Evolutionary conservation across 2,888 invertebrate genomes (phyloP).

Genomic region (Drosophila sordidula): DNA sequence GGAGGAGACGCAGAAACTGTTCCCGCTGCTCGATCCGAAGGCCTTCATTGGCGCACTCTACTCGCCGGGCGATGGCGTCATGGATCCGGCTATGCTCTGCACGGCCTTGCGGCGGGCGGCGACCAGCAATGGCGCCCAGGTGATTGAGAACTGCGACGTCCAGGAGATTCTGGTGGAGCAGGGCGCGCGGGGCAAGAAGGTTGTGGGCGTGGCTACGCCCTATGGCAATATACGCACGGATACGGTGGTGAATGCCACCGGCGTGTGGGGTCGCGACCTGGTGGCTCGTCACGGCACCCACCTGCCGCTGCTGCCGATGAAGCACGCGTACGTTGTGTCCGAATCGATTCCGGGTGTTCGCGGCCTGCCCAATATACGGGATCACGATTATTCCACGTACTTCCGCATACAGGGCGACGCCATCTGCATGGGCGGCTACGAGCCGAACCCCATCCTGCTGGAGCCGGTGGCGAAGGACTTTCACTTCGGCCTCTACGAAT

Average conservation of each 20-base stretch:
- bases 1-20: conserved; percentile 90
- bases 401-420: conserved; percentile 93
- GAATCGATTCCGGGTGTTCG: conserved; percentile 91
- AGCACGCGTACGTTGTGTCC: conserved; percentile 94
- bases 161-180: conserved; percentile 89
- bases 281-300: conserved; percentile 85
- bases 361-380: conserved; percentile 92
- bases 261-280: conserved; percentile 92
- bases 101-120: conserved; percentile 91
- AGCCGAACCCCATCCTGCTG: conserved; percentile 92
- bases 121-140: conserved; percentile 89
- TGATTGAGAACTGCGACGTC: conserved; percentile 91
- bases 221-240: conserved; percentile 90
- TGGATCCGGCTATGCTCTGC: conserved; percentile 94
- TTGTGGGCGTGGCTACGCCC: conserved; percentile 91
- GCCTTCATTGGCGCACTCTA: conserved; percentile 92
- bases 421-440: conserved; percentile 94
- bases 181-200: conserved; percentile 85
- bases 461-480: conserved; percentile 92
- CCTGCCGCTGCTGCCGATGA: conserved; percentile 93
- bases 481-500: conserved; percentile 93
- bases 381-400: conserved; percentile 93
- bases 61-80: conserved; percentile 92
- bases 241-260: conserved; percentile 90
- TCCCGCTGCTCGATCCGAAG: conserved; percentile 91